Evolutionary conservation across 1,140 invertebrate genomes (phyloP).

Genomic region (Sycophila sp.): DNA sequence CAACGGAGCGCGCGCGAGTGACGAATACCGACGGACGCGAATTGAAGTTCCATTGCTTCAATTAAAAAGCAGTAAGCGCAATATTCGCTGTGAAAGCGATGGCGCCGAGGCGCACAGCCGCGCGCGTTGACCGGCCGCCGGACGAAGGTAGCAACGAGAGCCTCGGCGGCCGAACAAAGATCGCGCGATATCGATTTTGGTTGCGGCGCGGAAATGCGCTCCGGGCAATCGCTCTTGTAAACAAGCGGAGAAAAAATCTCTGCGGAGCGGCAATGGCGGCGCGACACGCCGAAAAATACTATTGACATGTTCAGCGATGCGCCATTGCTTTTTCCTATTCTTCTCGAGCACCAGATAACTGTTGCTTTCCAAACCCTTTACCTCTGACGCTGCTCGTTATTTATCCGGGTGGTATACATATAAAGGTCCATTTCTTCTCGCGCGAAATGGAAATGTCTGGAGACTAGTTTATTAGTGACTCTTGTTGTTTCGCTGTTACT

Average conservation of each 20-base stretch:
- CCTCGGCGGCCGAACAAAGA: too few species aligned
- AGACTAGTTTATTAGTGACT: too few species aligned
- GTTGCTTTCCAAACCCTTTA: neutral
- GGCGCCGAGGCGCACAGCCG: too few species aligned
- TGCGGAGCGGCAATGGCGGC: neutral
- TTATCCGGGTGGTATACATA: neutral
- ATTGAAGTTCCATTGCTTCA: conserved; percentile 38
- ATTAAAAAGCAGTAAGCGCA: conserved; percentile 50
- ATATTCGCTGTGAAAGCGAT: conserved; percentile 4
- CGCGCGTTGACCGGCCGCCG: too few species aligned
- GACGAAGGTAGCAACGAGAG: conserved; percentile 30
- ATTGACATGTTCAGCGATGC: neutral
- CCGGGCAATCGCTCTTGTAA: neutral
- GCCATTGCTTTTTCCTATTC: neutral
- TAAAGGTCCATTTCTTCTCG: neutral
- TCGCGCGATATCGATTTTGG: conserved; percentile 30
- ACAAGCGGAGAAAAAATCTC: neutral
- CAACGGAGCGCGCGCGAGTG: neutral
- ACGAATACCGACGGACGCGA: conserved; percentile 11
- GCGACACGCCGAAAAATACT: neutral
- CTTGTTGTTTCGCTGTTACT: too few species aligned
- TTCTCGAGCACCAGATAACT: neutral
- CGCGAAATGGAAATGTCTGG: neutral
- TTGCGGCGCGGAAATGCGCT: neutral
- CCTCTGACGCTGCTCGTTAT: neutral